Percentiles rank a stretch among this genome's conserved stretches.
Conservation (phyloP, 2,888 invertebrate species). For the Polydesmus complanatus region DNA sequence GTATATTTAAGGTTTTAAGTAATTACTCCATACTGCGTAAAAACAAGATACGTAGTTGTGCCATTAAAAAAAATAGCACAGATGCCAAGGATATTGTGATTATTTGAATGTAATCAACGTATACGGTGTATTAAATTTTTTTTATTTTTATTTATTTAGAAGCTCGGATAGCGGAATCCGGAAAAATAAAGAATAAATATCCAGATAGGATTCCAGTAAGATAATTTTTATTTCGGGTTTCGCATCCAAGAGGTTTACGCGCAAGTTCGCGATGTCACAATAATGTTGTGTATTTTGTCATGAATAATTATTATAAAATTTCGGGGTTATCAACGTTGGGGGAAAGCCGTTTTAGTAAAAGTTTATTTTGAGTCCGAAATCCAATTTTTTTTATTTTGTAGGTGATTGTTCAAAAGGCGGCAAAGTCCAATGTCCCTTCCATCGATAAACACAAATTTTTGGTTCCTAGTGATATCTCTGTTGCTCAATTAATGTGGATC, state of each 20-base stretch:
- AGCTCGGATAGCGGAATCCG: neutral
- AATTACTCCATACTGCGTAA: too few species aligned
- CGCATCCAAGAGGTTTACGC: too few species aligned
- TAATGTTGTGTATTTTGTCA: too few species aligned
- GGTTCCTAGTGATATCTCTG: constrained; percentile 36
- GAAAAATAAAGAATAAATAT: constrained; percentile 18
- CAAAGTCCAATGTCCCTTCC: constrained; percentile 32
- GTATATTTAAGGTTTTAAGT: too few species aligned
- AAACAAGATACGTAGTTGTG: too few species aligned
- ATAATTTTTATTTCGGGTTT: neutral
- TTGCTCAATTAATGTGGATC: constrained; percentile 39
- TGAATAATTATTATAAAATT: too few species aligned
- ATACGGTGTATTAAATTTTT: too few species aligned
- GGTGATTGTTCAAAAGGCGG: constrained; percentile 36
- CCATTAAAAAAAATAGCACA: too few species aligned
- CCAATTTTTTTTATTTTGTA: constrained; percentile 18
- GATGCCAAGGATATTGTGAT: too few species aligned
- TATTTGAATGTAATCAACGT: too few species aligned
- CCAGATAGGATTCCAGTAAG: constrained; percentile 20
- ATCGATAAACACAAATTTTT: constrained; percentile 37
- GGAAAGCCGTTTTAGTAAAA: neutral
- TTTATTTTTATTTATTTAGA: neutral
- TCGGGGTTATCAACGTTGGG: neutral
- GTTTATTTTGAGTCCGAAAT: neutral
- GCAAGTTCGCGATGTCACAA: too few species aligned